Evolutionary conservation across 2,797 vertebrate genomes (phyloP).

Genomic region (Nyctibius grandis): DNA sequence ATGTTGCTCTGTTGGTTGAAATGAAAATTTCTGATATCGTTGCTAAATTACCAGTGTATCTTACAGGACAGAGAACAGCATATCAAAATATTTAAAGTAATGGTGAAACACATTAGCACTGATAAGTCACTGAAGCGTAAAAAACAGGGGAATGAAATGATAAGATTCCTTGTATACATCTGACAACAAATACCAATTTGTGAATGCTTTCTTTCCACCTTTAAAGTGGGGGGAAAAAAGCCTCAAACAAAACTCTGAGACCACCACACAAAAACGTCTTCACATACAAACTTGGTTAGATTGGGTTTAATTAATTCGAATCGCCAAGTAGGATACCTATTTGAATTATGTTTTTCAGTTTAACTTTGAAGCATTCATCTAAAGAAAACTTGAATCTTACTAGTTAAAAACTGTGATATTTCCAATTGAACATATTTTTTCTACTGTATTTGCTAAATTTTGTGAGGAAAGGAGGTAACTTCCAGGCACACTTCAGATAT

Average conservation of each 20-base stretch:
- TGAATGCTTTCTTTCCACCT: not conserved
- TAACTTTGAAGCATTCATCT: not conserved
- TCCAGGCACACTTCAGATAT: not conserved
- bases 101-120: not conserved
- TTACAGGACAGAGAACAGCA: not conserved
- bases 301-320: not conserved
- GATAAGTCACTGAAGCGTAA: accelerated
- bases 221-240: not conserved
- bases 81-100: not conserved
- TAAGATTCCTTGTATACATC: not conserved
- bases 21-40: too few species aligned
- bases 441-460: not conserved
- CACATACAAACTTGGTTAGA: not conserved
- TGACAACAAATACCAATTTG: not conserved
- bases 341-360: not conserved
- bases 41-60: not conserved
- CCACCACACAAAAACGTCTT: not conserved
- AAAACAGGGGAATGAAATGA: not conserved
- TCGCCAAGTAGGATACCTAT: not conserved
- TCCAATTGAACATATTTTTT: not conserved
- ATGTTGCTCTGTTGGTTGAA: not conserved
- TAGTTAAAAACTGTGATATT: not conserved
- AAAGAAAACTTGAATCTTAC: not conserved
- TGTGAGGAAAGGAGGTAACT: not conserved
- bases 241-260: not conserved